A percentile compares a stretch with the other conserved stretches of the same genome.
These are phyloP conservation scores for Pammene fasciana DNA, from an alignment of 2,888 invertebrate genomes.

Conservation along the genomic window DNA sequence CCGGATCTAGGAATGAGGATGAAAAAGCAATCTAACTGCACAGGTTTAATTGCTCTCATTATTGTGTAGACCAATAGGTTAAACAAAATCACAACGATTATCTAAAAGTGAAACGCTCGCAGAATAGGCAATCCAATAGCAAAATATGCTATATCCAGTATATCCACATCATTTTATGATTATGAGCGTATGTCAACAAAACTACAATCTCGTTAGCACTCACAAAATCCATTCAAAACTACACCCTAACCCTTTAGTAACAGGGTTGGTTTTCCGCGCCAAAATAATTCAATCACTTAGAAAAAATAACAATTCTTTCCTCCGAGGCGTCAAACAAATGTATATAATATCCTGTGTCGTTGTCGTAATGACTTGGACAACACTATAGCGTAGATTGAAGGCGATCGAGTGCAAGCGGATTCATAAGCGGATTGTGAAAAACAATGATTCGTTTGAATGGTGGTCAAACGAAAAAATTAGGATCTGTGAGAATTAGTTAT, in stretches of 20 bases:
- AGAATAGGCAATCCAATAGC: no score
- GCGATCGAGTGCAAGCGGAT: slow-evolving; percentile 44
- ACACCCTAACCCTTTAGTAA: neutral
- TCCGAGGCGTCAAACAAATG: slow-evolving; percentile 52
- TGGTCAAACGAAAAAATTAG: no score
- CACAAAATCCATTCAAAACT: slow-evolving; percentile 7
- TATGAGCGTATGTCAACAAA: slow-evolving; percentile 23
- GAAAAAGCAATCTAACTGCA: no score
- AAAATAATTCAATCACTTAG: slow-evolving; percentile 29
- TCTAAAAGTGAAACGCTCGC: no score
- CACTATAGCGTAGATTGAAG: slow-evolving; percentile 49
- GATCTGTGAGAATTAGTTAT: no score
- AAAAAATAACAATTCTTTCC: slow-evolving; percentile 38
- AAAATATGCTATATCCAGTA: neutral
- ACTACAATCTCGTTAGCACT: slow-evolving; percentile 32
- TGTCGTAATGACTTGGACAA: slow-evolving; percentile 56
- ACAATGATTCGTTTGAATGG: neutral
- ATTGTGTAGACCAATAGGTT: no score
- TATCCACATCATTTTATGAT: neutral
- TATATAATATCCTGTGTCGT: slow-evolving; percentile 55
- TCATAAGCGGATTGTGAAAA: slow-evolving; percentile 23
- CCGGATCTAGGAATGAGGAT: no score
- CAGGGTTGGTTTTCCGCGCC: slow-evolving; percentile 5
- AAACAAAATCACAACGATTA: no score
- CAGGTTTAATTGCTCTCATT: no score